Evolutionary conservation across 2,113 vertebrate species (phyloP), one percentile per base, ranked within the genome.

Genomic region (Atherinomorus stipes): DNA sequence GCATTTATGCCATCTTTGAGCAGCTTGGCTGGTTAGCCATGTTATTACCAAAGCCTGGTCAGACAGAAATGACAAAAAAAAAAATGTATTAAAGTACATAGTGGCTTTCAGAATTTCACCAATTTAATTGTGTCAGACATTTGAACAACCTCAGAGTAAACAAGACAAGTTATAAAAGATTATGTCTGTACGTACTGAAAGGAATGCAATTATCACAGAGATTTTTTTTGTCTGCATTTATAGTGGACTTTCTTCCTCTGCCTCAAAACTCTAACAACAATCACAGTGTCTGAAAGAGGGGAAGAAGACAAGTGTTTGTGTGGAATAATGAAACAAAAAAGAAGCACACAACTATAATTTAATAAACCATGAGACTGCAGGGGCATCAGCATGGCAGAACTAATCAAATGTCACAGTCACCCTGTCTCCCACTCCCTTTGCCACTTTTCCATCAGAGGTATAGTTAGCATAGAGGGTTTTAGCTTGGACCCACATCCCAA

Each of bases 351-450:
- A 54, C 69, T 87, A 57, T 81, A 88, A 88, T 92, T 87, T 82
- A 19, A 62, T 42, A 85, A 84, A 85, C 81, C 81, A 73, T 80
- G 49, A 88, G 80, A 80, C 72, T 86, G 77, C 13, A 11, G 83
- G 72, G 83, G 66, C 84, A 84, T 83, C 83, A 65, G 72, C 42
- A 66, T 60, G 63, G 85, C 86, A 84, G 88, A 83, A 87, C 76
- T 73, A 93, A 92, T 88, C 85, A 81, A 80, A 77, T 78, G 79
- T 87, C 74, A 76, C 74, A 81, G 83, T 83, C 81, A 50, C 75
- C 78, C 75, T 7, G 69, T 68, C 76, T 83, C 56, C 58, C 51
- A 60, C 53, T 71, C 64, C 71, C 68, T 31, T 44, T 54, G 68
- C 84, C 77, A 85, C 76, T 88, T 90, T 90, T 88, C 88, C 85